Evolutionary conservation across 2,797 vertebrate species (phyloP), one percentile per base, ranked within the genome.

Genomic region (Thamnophis elegans): DNA sequence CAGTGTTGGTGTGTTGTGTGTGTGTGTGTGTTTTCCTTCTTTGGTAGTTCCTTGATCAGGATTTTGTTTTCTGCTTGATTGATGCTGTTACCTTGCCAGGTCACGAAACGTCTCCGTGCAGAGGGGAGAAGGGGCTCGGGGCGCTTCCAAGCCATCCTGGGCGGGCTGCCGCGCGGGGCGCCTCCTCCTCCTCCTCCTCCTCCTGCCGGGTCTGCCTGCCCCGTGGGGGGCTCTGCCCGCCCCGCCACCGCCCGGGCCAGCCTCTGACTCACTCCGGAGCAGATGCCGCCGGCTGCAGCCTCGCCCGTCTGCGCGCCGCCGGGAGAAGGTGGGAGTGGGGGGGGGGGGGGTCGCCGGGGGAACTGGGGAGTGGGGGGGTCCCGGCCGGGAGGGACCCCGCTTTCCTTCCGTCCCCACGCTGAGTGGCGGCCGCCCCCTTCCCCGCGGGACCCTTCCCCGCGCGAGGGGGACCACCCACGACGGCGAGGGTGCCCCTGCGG

Each of bases 201-300:
- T 7, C 2, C 47, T 11, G 6, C 59, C 22, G 25, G 55, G 55
- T 28, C 87, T 36, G 47, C n/a, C 18, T 4, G n/a, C 88, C 12
- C 18, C 25, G 90, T 68, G 47, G 89, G 92, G 85, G 89, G 85
- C 62, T 59, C 85, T 6, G 89, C 82, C 89, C 89, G 82, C 73
- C 89, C 88, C 91, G 8, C 26, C 3, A 28, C 65, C 42, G 60
- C 16, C 42, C 65, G 65, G 16, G 16, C 65, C 65, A 36, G 7
- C 65, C 65, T 8, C 6, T 85, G 92, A 93, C 90, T 89, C 92
- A 91, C 58, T 91, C 51, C 88, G 87, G 36, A 89, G 87, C 92
- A 93, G 90, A 89, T 89, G 92, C 54, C 73, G 26, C 26, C 68
- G 73, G 47, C 78, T 13, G 36, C 25, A 32, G 59, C 53, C 68